Percentiles rank a stretch among this genome's conserved stretches.
phyloP scores from a whole-genome alignment of 2,113 vertebrate species.

The Cygnus atratus region DNA sequence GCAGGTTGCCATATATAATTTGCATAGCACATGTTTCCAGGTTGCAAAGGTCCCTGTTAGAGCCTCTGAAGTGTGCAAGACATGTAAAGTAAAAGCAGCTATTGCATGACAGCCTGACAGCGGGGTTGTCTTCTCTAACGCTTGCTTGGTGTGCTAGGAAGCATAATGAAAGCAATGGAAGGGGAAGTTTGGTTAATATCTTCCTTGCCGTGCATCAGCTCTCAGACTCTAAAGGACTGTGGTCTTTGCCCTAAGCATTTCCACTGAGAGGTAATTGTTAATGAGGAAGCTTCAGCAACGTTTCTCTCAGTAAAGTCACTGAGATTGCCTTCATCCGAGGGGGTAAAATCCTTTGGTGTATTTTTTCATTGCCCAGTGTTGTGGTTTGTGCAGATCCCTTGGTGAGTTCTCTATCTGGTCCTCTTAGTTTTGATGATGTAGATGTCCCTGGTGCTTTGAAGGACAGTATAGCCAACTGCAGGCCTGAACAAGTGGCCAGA shows the following conservation, averaged over 20 bases:
- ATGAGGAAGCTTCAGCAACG: background rate
- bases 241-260: background rate
- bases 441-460: background rate
- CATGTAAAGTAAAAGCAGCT: background rate
- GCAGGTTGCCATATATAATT: background rate
- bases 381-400: background rate
- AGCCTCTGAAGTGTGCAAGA: constrained; percentile 1
- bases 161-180: background rate
- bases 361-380: background rate
- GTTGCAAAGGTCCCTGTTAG: background rate
- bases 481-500: background rate
- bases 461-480: background rate
- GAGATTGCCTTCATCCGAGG: background rate
- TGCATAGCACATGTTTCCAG: background rate
- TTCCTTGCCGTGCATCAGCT: background rate
- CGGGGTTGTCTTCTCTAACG: background rate
- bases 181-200: background rate
- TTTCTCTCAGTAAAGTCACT: background rate
- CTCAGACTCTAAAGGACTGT: background rate
- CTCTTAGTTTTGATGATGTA: background rate
- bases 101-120: background rate
- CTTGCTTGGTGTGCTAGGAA: background rate
- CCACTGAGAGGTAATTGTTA: background rate
- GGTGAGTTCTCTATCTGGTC: background rate
- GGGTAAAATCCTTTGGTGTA: background rate